Base-by-base conservation (phyloP, 1,140 invertebrate species). In the Macrotrachela quadricornifera region DNA sequence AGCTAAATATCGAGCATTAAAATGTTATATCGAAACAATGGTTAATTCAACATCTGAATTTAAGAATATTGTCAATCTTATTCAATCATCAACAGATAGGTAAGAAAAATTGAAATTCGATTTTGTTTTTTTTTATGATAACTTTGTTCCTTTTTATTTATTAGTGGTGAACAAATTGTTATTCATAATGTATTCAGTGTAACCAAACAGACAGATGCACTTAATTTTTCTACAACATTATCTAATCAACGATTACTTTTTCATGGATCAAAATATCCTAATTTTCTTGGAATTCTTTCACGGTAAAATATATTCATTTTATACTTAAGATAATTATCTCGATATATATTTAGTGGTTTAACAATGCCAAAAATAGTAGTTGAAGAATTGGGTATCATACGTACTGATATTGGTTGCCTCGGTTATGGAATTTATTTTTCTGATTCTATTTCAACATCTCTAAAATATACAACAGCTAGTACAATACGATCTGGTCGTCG, bases 381-480 rank as follows among this genome's bases (percentile, higher is more conserved):
- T 43, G 63, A 65, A 56, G 63, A 67, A 21, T 61, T 57, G 50
- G 65, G 66, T 36, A 13, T 53, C 8, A 57, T 54, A 39, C 51
- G 63, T 40, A 61, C 63, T 30, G 66, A 69, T 59, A 59, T 59
- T 41, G 66, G 67, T 42, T 62, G 60, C 54, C 60, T 70, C 40
- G 68, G 68, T 38, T 50, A 58, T 56, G 68, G 68, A 38, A 65
- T 70, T 15, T 70, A 70, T 56, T 70, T 70, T 59, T 63, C 64
- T 13, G 63, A 64, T 57, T 57, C 59, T 36, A 58, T 61, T 13
- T 63, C 62, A 62, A 64, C 42, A 11, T 49, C 50, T 52, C 2
- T 55, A 6, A 57, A 54, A 47, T 39, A 57, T 41, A 16, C 39
- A 41, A 37, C 46, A 10, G 13, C 43, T 13, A 18, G 13, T 6